Evolutionary conservation across 1,140 invertebrate species (phyloP).

Genomic region (Chymomyza costata): DNA sequence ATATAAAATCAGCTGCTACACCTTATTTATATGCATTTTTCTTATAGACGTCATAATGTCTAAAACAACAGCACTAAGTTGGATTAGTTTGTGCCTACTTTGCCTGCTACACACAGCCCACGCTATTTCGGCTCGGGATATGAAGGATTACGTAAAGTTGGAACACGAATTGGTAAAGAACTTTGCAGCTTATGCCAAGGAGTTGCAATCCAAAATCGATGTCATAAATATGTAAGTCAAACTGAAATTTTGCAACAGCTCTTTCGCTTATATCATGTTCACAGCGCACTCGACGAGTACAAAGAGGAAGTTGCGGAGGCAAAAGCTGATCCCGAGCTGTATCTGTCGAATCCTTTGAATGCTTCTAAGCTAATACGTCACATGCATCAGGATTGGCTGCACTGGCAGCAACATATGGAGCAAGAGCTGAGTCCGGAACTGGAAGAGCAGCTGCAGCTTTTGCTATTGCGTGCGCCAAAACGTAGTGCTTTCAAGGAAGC

Average conservation of each 20-base stretch:
- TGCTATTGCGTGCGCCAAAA: constrained; percentile 6
- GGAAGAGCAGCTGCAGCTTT: constrained; percentile 6
- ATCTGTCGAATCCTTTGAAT: constrained; percentile 48
- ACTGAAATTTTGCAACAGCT: not conserved
- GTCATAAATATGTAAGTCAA: constrained; percentile 31
- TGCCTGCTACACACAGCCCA: too few species aligned
- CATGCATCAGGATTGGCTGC: constrained; percentile 52
- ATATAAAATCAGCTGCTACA: too few species aligned
- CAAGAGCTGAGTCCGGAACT: constrained; percentile 7
- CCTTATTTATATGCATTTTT: too few species aligned
- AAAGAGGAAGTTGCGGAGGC: constrained; percentile 84
- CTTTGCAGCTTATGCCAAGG: constrained; percentile 27
- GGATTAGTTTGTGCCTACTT: not conserved
- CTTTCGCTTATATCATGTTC: not conserved
- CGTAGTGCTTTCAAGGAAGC: not conserved
- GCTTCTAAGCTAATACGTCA: constrained; percentile 46
- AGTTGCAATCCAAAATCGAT: constrained; percentile 22
- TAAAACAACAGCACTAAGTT: too few species aligned
- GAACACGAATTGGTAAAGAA: constrained; percentile 21
- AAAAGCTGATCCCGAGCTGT: constrained; percentile 81
- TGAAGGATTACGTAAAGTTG: constrained; percentile 13
- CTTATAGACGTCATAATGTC: too few species aligned
- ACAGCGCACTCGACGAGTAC: constrained; percentile 36
- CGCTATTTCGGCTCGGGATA: not conserved
- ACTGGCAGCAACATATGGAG: constrained; percentile 42